Evolutionary conservation across 2,888 invertebrate genomes (phyloP).

Genomic region (Ochlodes sylvanus): DNA sequence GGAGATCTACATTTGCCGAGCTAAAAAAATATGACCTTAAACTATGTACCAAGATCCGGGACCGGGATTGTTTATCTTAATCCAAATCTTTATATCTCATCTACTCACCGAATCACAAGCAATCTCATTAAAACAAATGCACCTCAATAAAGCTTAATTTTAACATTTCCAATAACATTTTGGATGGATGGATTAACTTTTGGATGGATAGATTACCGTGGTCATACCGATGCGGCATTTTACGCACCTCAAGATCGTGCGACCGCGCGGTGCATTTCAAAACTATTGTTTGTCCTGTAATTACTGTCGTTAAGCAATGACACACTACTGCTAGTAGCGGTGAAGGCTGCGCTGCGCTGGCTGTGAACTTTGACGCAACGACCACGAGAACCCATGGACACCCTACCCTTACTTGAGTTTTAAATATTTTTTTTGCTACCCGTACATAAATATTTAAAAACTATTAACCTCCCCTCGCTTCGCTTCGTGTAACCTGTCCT

Average conservation of each 20-base stretch:
- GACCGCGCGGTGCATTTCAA: conserved; percentile 59
- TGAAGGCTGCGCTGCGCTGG: conserved; percentile 3
- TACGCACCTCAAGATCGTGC: conserved; percentile 64
- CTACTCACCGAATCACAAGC: background rate
- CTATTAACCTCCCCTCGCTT: too few species aligned
- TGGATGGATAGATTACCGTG: background rate
- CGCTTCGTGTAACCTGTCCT: too few species aligned
- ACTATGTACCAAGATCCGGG: background rate
- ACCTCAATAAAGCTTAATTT: background rate
- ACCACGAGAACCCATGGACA: background rate
- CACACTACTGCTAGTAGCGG: conserved; percentile 40
- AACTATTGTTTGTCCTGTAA: conserved; percentile 70
- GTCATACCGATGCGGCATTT: conserved; percentile 48
- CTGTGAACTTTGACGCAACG: conserved; percentile 24
- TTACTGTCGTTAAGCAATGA: conserved; percentile 61
- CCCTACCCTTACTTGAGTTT: background rate
- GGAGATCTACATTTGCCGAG: too few species aligned
- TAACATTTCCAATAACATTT: background rate
- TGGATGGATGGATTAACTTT: too few species aligned
- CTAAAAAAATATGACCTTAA: too few species aligned
- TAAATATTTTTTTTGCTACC: too few species aligned
- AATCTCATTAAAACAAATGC: conserved; percentile 1
- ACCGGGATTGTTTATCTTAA: background rate
- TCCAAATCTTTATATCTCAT: background rate
- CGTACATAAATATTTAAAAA: too few species aligned